Conservation (phyloP, 2,797 vertebrate genomes). For the Propithecus deckenii region DNA sequence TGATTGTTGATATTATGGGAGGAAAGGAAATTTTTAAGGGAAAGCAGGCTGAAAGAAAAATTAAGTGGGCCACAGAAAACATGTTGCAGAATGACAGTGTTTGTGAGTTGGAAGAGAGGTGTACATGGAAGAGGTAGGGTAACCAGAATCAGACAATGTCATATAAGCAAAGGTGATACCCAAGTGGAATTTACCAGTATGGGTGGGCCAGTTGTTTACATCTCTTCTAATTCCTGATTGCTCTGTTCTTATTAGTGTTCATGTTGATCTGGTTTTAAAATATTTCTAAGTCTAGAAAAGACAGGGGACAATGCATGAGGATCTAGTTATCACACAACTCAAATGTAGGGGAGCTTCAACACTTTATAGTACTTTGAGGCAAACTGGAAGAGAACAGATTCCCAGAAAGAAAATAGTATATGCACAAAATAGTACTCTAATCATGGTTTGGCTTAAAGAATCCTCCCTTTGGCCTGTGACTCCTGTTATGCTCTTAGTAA, state of each 20-base stretch:
- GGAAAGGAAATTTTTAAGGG: neutral
- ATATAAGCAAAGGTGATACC: neutral
- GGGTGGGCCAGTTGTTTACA: neutral
- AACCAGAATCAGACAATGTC: neutral
- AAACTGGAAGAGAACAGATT: neutral
- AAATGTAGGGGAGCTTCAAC: neutral
- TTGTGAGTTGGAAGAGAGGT: neutral
- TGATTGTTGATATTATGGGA: neutral
- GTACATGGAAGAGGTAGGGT: neutral
- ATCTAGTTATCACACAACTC: neutral
- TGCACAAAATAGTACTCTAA: neutral
- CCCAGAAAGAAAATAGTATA: neutral
- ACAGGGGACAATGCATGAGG: neutral
- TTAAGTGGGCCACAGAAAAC: neutral
- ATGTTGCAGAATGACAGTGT: neutral
- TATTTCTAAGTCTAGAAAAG: conserved; percentile 12
- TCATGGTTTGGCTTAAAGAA: neutral
- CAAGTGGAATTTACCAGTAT: neutral
- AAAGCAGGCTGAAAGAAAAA: neutral
- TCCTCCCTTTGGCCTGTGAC: neutral
- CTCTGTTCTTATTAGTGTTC: neutral
- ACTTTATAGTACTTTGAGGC: neutral
- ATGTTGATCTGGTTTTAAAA: conserved; percentile 11
- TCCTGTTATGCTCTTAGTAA: neutral
- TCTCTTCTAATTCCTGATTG: neutral